Evolutionary conservation across 2,113 vertebrate species (phyloP), one percentile per base, ranked within the genome.

Genomic region (Theropithecus gelada): DNA sequence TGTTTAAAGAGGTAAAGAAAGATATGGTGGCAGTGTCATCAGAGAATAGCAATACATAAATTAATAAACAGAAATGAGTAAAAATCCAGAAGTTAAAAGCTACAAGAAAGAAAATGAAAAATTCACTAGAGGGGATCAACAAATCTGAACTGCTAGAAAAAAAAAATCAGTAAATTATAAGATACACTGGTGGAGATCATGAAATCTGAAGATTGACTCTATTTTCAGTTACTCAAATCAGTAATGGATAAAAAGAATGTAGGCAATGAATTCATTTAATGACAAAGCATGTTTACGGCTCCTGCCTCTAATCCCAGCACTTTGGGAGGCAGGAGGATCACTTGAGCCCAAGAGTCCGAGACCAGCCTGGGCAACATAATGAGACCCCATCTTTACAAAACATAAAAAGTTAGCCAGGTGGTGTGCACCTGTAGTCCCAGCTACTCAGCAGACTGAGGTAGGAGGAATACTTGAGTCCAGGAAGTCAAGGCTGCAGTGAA

Each of bases 241-340:
- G 32, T 78, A 40, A 92, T 81, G 12, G 93, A 89, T 68, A 52
- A 86, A 94, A 96, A 76, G 35, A 83, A 84, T 90, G 23, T 82
- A 96, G 72, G 64, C 72, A 87, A 97, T 35, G 6, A 78, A 90
- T 94, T 87, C 93, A 70, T 89, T 92, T 96, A 76, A 88, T 59
- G 66, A 80, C 66, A 96, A 97, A 93, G 35, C 8, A 88, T 59
- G 38, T 70, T 93, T 27, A 64, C 2, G 27, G 61, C 5, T 64
- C 27, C 30, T 64, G 59, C 25, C 52, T 55, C 18, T 55, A 55
- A 61, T 61, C 27, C 4, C 27, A 30, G 61, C 61, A 64, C 61
- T 64, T 64, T 32, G 61, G 27, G 61, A 64, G 27, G 61, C 61
- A 64, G 61, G 61, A 64, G 61, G 27, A 64, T 64, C 6, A 6